Base-by-base conservation (phyloP, 2,888 invertebrate species). In the Hyppa rectilinea region DNA sequence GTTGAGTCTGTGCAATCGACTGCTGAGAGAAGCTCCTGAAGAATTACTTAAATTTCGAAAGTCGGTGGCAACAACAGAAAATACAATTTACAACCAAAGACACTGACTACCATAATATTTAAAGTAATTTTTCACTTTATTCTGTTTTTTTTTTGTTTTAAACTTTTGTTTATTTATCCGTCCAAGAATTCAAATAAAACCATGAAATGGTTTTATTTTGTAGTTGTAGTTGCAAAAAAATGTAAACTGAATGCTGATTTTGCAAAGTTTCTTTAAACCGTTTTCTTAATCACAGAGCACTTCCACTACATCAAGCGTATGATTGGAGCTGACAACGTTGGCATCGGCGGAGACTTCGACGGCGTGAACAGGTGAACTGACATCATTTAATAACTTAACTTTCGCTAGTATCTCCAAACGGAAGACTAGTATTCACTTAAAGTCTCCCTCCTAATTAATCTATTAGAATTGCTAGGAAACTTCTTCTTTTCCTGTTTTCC, bases 331-430 rank as follows among this genome's bases (percentile, higher is more conserved):
- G 97, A 97, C 84, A 96, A 96, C 88, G 96, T 97, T 7, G 97
- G 97, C 26, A 96, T 97, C n/a, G 97, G 97, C 0, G 97, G 97
- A 0, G 97, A 97, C 83, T 97, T 96, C 75, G 97, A 97, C 73
- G 97, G 97, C 29, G 97, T 97, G 50, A 97, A 97, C 91, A 96
- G 96, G 97, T 97, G 76, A 66, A 14, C 6, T 29, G 7, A 50
- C 9, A 7, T 36, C 17, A 12, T 60, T 31, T 10, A 34, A 17
- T 17, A 29, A 29, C 7, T 26, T 26, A 20, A 23, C 4, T 38
- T 4, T 68, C 20, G 29, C 17, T 17, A 6, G 14, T 20, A 14
- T 20, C 29, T 36, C 12, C 10, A 7, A 29, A 47, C 7, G 9
- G 2, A 2, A 45, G 2, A 0, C 14, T 23, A n/a, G 17, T 43